Conservation (phyloP, 2,113 vertebrate genomes). For the Chamaea fasciata region DNA sequence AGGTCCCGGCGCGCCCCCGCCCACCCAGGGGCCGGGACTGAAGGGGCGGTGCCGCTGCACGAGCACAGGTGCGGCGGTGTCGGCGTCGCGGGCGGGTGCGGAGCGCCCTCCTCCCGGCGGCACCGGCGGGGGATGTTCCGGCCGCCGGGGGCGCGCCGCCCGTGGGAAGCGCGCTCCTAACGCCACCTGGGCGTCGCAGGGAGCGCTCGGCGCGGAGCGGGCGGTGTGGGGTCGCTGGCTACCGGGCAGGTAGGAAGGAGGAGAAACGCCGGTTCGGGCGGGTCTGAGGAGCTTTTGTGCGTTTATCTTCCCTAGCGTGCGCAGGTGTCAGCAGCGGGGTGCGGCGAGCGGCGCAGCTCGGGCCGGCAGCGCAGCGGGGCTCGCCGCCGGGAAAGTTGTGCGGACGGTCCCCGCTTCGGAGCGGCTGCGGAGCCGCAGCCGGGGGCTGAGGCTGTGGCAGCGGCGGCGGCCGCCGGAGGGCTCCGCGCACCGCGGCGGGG, state of each 20-base stretch:
- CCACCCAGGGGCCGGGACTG: neutral
- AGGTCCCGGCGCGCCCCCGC: neutral
- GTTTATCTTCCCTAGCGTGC: too few species aligned
- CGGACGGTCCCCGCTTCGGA: neutral
- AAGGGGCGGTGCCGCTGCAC: neutral
- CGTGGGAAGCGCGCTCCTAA: constrained; percentile 20
- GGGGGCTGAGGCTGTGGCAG: neutral
- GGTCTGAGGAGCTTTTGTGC: neutral
- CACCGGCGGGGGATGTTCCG: neutral
- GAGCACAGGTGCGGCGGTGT: neutral
- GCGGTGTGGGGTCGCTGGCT: neutral
- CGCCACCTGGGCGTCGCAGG: neutral
- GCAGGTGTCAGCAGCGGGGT: neutral
- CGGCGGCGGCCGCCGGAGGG: neutral
- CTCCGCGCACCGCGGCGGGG: neutral
- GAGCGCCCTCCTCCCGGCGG: neutral
- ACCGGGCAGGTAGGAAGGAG: neutral
- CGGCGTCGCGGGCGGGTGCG: neutral
- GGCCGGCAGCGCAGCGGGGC: neutral
- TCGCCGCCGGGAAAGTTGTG: neutral
- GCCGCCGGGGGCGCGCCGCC: neutral
- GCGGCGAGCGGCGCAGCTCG: too few species aligned
- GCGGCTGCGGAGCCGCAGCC: neutral
- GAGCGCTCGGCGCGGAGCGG: neutral
- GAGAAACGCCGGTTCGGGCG: neutral